Conservation (phyloP, 2,113 vertebrate genomes). For the Engystomops pustulosus region DNA sequence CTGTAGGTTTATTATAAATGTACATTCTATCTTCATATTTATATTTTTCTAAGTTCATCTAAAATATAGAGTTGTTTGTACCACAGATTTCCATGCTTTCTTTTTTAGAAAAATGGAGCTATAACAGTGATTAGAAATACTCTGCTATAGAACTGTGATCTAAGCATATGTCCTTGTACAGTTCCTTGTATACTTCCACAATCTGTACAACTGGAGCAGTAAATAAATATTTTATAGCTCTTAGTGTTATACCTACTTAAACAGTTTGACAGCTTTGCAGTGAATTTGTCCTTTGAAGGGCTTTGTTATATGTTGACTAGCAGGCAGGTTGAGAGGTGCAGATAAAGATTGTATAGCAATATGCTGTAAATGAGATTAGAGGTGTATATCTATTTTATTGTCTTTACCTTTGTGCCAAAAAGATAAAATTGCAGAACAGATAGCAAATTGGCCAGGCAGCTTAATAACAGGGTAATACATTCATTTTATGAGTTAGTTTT, state of each 20-base stretch:
- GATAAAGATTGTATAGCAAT: slow-evolving; percentile 52
- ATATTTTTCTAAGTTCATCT: background rate
- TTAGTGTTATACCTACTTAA: slow-evolving; percentile 25
- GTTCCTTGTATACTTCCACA: background rate
- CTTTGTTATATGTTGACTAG: slow-evolving; percentile 52
- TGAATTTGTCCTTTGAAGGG: slow-evolving; percentile 41
- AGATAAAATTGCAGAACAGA: background rate
- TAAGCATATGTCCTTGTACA: background rate
- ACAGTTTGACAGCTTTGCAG: slow-evolving; percentile 24
- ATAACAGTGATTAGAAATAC: background rate
- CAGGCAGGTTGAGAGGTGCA: slow-evolving; percentile 39
- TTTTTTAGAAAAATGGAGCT: background rate
- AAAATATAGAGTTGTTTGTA: background rate
- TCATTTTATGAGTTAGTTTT: slow-evolving; percentile 23
- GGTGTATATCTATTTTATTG: slow-evolving; percentile 52
- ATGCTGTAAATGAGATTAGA: slow-evolving; percentile 52
- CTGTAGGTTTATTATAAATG: no score
- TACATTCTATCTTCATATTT: background rate
- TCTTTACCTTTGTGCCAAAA: slow-evolving; percentile 27
- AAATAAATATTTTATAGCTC: slow-evolving; percentile 28
- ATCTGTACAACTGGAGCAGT: background rate
- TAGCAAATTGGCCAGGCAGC: slow-evolving; percentile 14
- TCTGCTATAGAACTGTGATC: background rate
- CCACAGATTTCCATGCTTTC: background rate
- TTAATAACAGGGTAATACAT: slow-evolving; percentile 19